These are phyloP conservation scores for Furcula furcula DNA, from an alignment of 2,888 invertebrate species.

Conservation along the genomic window DNA sequence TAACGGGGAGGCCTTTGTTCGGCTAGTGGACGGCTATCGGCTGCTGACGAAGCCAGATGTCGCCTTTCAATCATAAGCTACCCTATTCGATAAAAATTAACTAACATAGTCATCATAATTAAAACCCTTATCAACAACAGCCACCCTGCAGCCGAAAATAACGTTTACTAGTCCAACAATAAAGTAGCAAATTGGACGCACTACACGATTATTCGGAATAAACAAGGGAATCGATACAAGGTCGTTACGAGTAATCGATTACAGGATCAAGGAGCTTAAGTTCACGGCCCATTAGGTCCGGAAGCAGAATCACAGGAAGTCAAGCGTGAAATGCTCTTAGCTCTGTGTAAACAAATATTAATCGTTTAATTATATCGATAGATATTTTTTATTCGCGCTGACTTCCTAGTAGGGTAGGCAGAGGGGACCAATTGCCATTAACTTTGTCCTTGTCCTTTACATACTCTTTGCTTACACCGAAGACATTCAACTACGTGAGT, in stretches of 20 bases:
- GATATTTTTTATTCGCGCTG: too few relatives aligned
- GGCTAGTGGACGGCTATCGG: too few relatives aligned
- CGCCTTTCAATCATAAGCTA: too few relatives aligned
- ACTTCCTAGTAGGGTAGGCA: not conserved
- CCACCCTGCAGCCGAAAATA: too few relatives aligned
- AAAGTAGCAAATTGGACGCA: not conserved
- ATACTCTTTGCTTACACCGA: too few relatives aligned
- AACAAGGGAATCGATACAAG: conserved; percentile 14
- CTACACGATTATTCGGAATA: not conserved
- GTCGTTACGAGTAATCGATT: conserved; percentile 21
- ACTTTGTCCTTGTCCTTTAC: too few relatives aligned
- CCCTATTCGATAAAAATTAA: too few relatives aligned
- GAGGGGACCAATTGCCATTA: not conserved
- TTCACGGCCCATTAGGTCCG: conserved; percentile 17
- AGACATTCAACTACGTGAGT: too few relatives aligned
- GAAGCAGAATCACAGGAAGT: not conserved
- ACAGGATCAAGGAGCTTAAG: conserved; percentile 16
- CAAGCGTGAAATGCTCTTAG: not conserved
- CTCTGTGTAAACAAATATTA: not conserved
- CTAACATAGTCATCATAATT: too few relatives aligned
- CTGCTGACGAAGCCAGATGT: too few relatives aligned
- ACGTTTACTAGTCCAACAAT: not conserved
- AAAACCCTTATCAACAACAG: too few relatives aligned
- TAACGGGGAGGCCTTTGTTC: too few relatives aligned
- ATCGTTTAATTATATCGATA: not conserved